These are phyloP conservation scores for Rhinoderma darwinii DNA, from an alignment of 2,113 vertebrate genomes.

Conservation along the genomic window DNA sequence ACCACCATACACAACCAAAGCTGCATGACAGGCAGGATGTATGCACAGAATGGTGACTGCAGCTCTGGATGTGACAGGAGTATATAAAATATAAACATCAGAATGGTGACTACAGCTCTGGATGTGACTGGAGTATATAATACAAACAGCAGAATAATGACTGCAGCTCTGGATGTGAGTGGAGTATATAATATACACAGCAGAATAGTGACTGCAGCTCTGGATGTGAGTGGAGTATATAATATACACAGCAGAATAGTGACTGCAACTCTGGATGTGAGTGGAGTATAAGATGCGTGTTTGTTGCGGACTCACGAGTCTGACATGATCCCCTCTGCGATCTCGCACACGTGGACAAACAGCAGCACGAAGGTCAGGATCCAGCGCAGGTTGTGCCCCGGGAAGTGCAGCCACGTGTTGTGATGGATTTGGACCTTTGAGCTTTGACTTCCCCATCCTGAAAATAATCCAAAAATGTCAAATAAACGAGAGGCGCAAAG, in stretches of 20 bases:
- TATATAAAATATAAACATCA: neutral
- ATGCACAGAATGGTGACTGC: neutral
- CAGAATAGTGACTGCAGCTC: no score
- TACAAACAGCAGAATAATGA: neutral
- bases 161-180: neutral
- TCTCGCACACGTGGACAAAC: slow-evolving; percentile 96
- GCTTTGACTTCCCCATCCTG: slow-evolving; percentile 98
- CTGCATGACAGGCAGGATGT: no score
- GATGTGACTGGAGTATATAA: neutral
- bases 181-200: neutral
- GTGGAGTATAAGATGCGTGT: neutral
- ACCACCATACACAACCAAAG: no score
- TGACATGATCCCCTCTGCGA: slow-evolving; percentile 93
- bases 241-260: neutral
- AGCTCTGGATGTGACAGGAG: neutral
- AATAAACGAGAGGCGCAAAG: no score
- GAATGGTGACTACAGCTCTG: neutral
- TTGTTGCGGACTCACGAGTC: slow-evolving; percentile 79
- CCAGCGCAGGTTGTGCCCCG: slow-evolving; percentile 95
- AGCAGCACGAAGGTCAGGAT: slow-evolving; percentile 94
- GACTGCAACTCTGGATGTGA: neutral
- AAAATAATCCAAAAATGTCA: slow-evolving; percentile 1
- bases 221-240: neutral
- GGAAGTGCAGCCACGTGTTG: slow-evolving; percentile 98
- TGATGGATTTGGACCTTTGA: slow-evolving; percentile 99